Percentiles rank a stretch among this genome's conserved stretches.
Evolutionary conservation across 2,888 invertebrate species (phyloP).

Genomic region (Dimorphilus gyrociliatus): DNA sequence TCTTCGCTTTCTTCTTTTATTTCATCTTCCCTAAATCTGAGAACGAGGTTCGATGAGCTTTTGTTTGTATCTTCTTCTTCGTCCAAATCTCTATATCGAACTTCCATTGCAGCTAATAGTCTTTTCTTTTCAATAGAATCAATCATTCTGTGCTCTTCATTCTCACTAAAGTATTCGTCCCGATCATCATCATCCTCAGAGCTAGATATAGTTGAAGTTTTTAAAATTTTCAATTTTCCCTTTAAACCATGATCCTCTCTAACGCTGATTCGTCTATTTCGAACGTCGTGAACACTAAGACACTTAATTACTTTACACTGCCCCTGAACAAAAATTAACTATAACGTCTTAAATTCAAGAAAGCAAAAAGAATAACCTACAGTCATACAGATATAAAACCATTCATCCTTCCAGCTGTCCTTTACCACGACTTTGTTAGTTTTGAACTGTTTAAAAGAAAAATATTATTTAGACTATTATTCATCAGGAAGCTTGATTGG

Average conservation of each 20-base stretch:
- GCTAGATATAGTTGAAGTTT: background rate
- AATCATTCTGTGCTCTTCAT: background rate
- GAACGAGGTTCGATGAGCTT: background rate
- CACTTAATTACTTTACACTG: slow-evolving; percentile 18
- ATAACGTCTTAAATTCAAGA: background rate
- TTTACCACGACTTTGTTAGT: slow-evolving; percentile 23
- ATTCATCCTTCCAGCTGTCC: slow-evolving; percentile 19
- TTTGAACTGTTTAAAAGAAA: slow-evolving; percentile 17
- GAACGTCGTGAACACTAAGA: slow-evolving; percentile 7
- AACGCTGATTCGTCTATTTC: slow-evolving; percentile 1
- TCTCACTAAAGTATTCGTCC: background rate
- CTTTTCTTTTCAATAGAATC: too few relatives aligned
- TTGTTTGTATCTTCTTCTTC: slow-evolving; percentile 5
- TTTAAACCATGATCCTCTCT: background rate
- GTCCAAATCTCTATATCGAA: slow-evolving; percentile 4
- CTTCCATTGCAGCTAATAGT: slow-evolving; percentile 3
- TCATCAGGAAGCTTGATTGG: too few relatives aligned
- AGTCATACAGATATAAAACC: slow-evolving; percentile 27
- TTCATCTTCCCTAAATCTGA: slow-evolving; percentile 1
- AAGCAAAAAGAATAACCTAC: slow-evolving; percentile 10
- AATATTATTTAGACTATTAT: slow-evolving; percentile 1
- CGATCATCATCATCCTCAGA: background rate
- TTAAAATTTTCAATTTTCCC: background rate
- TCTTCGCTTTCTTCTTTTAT: background rate
- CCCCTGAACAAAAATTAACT: slow-evolving; percentile 12